Evolutionary conservation across 2,888 invertebrate genomes (phyloP).

Genomic region (Argynnis bischoffii): DNA sequence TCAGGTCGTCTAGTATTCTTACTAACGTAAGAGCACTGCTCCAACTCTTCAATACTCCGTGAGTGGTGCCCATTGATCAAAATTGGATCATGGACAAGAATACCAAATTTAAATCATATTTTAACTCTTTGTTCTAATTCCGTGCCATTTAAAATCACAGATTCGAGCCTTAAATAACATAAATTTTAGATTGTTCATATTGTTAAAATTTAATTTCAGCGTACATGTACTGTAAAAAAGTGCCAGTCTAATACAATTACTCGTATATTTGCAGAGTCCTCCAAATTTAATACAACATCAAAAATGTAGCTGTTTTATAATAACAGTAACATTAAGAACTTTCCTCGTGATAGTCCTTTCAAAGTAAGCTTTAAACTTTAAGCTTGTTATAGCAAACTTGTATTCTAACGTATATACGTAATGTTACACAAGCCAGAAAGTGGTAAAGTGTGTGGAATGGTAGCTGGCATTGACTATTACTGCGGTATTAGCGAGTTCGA

Average conservation of each 20-base stretch:
- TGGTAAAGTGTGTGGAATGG: neutral
- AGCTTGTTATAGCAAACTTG: slow-evolving; percentile 20
- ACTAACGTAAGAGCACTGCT: too few species aligned
- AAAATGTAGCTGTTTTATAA: slow-evolving; percentile 20
- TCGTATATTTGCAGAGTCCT: slow-evolving; percentile 19
- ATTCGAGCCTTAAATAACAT: too few species aligned
- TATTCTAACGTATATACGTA: slow-evolving; percentile 4
- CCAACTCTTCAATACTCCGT: too few species aligned
- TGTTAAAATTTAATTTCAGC: too few species aligned
- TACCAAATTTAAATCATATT: too few species aligned
- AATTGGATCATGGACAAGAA: too few species aligned
- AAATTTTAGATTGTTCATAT: too few species aligned
- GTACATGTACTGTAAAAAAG: neutral
- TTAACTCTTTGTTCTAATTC: too few species aligned
- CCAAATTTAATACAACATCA: slow-evolving; percentile 20
- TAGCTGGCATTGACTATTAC: neutral
- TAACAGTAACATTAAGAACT: slow-evolving; percentile 29
- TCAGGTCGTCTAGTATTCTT: too few species aligned
- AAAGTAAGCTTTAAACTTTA: slow-evolving; percentile 16
- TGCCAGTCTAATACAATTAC: neutral
- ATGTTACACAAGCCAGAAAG: neutral
- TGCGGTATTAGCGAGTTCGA: neutral
- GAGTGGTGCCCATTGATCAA: too few species aligned
- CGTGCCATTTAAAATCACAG: too few species aligned
- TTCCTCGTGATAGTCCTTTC: slow-evolving; percentile 22